Conservation (phyloP, 2,888 invertebrate genomes). For the Piscicola geometra region DNA sequence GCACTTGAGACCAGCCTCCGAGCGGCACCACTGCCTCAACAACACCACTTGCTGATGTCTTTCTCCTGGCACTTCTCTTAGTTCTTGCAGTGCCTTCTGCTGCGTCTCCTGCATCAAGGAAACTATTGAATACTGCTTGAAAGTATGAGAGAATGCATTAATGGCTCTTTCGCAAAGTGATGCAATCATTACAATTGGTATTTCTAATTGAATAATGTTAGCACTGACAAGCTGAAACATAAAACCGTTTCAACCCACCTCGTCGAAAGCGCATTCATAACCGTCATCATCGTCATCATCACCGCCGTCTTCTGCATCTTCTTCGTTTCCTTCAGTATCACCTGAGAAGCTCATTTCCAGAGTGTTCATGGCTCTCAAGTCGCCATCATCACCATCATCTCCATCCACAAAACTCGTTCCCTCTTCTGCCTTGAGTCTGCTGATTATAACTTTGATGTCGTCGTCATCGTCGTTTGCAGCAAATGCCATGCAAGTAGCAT, state of each 20-base stretch:
- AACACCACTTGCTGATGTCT: slow-evolving; percentile 18
- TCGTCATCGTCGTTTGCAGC: background rate
- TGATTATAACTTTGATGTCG: background rate
- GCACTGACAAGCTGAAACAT: background rate
- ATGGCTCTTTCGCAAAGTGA: too few species aligned
- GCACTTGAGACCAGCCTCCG: slow-evolving; percentile 8
- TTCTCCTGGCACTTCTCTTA: slow-evolving; percentile 45
- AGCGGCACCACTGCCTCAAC: background rate
- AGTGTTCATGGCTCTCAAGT: too few species aligned
- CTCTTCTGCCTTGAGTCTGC: background rate
- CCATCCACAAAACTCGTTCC: background rate
- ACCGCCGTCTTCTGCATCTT: background rate
- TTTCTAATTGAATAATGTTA: too few species aligned
- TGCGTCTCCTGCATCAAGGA: slow-evolving; percentile 38
- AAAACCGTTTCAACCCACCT: background rate
- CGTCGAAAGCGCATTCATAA: background rate
- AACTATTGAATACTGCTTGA: background rate
- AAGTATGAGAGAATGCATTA: too few species aligned
- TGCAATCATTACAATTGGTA: too few species aligned
- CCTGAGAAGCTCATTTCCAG: background rate
- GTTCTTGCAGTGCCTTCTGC: slow-evolving; percentile 44
- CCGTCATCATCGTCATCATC: background rate
- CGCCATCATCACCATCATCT: background rate
- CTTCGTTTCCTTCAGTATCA: background rate
- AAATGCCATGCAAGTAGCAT: too few species aligned